These are phyloP conservation scores for Myathropa florea DNA, from an alignment of 2,888 invertebrate species.

Conservation along the genomic window DNA sequence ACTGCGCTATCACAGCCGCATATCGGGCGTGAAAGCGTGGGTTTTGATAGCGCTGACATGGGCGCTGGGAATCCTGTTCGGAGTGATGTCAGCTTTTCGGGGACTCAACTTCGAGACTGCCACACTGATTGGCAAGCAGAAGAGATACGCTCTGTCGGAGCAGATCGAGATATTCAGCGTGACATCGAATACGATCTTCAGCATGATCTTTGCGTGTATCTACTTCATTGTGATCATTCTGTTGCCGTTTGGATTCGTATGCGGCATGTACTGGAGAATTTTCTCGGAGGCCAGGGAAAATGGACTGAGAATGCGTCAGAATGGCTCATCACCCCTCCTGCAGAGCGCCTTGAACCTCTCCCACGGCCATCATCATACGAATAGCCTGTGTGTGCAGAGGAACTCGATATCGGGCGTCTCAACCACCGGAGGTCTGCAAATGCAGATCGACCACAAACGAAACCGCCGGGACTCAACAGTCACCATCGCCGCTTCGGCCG, in stretches of 20 bases:
- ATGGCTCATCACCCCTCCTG: constrained; percentile 80
- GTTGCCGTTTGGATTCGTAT: constrained; percentile 80
- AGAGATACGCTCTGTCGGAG: constrained; percentile 66
- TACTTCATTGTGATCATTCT: constrained; percentile 80
- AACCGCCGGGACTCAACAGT: constrained; percentile 78
- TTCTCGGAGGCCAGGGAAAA: constrained; percentile 80
- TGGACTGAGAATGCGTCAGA: constrained; percentile 80
- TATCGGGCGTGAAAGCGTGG: constrained; percentile 80
- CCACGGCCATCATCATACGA: constrained; percentile 74
- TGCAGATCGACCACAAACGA: constrained; percentile 78
- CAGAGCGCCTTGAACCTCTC: constrained; percentile 80
- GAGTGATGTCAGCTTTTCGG: constrained; percentile 79
- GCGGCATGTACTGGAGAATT: constrained; percentile 81
- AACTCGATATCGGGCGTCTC: constrained; percentile 78
- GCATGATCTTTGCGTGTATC: constrained; percentile 77
- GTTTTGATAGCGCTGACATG: constrained; percentile 80
- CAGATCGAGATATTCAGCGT: constrained; percentile 46
- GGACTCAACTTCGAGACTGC: constrained; percentile 78
- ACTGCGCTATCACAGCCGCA: constrained; percentile 83
- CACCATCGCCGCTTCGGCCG: constrained; percentile 63
- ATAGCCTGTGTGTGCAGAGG: constrained; percentile 76
- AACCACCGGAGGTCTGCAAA: constrained; percentile 78
- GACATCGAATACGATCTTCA: constrained; percentile 75
- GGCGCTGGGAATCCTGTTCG: constrained; percentile 79
- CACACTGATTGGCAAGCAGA: constrained; percentile 75